These are phyloP conservation scores for Austrofundulus limnaeus DNA, from an alignment of 2,113 vertebrate genomes.

Conservation along the genomic window DNA sequence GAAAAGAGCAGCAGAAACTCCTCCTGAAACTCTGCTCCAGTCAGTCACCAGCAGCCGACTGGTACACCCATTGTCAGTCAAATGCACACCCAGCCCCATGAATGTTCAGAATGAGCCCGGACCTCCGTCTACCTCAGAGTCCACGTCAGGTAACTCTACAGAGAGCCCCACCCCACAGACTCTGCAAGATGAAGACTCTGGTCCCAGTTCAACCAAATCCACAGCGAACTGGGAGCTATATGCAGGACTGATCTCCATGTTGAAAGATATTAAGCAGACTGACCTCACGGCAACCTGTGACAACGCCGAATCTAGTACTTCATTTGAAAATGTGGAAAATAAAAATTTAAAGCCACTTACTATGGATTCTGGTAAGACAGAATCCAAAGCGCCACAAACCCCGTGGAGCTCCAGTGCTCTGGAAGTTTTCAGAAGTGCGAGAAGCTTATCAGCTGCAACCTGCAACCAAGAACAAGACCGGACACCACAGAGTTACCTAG, in stretches of 20 bases:
- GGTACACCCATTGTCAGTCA: background rate
- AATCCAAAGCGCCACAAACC: background rate
- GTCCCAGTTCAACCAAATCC: rapidly evolving
- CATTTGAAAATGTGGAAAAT: background rate
- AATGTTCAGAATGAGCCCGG: background rate
- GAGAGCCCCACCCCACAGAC: too few relatives aligned
- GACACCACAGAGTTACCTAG: too few relatives aligned
- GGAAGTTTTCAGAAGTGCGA: background rate
- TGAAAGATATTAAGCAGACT: background rate
- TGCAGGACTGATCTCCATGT: background rate
- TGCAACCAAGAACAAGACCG: too few relatives aligned
- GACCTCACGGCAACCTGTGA: background rate
- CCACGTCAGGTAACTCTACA: background rate
- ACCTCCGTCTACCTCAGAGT: background rate
- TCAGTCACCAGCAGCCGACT: background rate
- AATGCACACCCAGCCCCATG: background rate
- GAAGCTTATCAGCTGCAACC: too few relatives aligned
- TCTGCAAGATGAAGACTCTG: background rate
- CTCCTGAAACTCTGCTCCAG: background rate
- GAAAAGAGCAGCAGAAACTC: slow-evolving; percentile 11
- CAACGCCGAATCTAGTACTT: background rate
- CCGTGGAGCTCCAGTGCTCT: background rate
- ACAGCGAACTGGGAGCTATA: rapidly evolving
- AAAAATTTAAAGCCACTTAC: background rate
- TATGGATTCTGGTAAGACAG: background rate